Evolutionary conservation across 1,140 invertebrate genomes (phyloP).

Genomic region (Zaprionus gabonicus): DNA sequence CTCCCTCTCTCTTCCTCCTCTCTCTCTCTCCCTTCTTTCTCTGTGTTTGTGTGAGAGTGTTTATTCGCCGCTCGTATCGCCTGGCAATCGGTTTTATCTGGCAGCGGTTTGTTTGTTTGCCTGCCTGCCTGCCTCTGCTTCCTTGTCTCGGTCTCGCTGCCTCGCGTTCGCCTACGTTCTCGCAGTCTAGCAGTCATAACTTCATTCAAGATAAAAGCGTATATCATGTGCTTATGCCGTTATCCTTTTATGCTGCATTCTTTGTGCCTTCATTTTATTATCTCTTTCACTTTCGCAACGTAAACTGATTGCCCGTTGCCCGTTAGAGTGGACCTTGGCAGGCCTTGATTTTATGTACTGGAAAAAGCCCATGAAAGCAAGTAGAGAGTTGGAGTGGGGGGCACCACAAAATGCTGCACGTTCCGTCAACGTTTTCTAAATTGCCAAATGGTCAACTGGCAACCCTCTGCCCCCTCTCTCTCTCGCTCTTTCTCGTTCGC

Average conservation of each 20-base stretch:
- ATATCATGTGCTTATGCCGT: slow-evolving; percentile 45
- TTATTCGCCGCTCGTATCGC: slow-evolving; percentile 44
- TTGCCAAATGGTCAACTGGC: slow-evolving; percentile 1
- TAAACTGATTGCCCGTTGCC: slow-evolving; percentile 43
- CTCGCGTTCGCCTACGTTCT: slow-evolving; percentile 19
- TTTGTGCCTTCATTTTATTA: slow-evolving; percentile 55
- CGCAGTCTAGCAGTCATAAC: slow-evolving; percentile 27
- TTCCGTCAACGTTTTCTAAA: slow-evolving; percentile 10
- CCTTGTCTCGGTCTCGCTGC: background rate
- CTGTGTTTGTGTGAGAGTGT: slow-evolving; percentile 12
- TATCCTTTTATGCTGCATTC: slow-evolving; percentile 59
- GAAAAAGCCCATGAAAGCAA: slow-evolving; percentile 37
- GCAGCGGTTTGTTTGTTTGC: slow-evolving; percentile 31
- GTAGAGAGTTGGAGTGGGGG: background rate
- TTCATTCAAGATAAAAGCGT: slow-evolving; percentile 51
- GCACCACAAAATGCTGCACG: slow-evolving; percentile 1
- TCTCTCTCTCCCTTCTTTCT: background rate
- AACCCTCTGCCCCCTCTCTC: background rate
- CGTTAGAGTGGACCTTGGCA: slow-evolving; percentile 34
- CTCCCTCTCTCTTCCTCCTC: background rate
- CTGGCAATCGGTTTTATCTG: slow-evolving; percentile 60
- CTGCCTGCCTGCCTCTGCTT: background rate
- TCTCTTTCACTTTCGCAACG: slow-evolving; percentile 37
- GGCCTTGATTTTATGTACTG: slow-evolving; percentile 52
- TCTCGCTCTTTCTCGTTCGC: no score